phyloP scores from a whole-genome alignment of 2,113 vertebrate genomes.

The Oreochromis aureus region DNA sequence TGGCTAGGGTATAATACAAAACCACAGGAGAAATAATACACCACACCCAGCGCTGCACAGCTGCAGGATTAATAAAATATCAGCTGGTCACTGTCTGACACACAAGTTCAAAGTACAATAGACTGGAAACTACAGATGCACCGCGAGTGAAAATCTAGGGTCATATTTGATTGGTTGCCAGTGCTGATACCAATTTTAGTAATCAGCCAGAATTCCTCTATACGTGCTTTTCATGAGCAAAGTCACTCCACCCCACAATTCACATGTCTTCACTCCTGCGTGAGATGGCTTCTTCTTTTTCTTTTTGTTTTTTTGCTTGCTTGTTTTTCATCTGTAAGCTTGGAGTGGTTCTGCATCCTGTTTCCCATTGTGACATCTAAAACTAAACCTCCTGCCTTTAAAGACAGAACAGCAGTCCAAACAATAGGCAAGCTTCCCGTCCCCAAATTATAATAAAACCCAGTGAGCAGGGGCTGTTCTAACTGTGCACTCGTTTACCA shows the following conservation, averaged over 20 bases:
- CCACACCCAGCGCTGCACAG: background rate
- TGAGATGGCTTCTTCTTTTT: background rate
- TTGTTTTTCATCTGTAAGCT: background rate
- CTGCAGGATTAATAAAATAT: background rate
- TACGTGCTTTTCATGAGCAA: background rate
- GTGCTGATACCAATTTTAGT: background rate
- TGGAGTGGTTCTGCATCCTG: slow-evolving; percentile 44
- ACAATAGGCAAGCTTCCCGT: slow-evolving; percentile 50
- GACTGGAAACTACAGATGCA: background rate
- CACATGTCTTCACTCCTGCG: background rate
- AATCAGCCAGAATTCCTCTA: background rate
- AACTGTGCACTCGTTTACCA: background rate
- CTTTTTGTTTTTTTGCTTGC: background rate
- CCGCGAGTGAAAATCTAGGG: background rate
- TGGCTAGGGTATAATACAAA: background rate
- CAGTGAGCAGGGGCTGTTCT: background rate
- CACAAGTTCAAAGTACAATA: background rate
- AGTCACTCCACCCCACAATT: background rate
- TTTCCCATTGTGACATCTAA: slow-evolving; percentile 40
- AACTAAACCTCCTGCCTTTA: background rate
- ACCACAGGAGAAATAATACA: background rate
- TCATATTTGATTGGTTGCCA: background rate
- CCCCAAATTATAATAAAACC: slow-evolving; percentile 15
- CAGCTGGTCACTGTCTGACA: background rate
- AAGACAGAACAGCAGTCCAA: background rate